Base-by-base conservation (phyloP, 2,113 vertebrate species). In the Ailuropoda melanoleuca region DNA sequence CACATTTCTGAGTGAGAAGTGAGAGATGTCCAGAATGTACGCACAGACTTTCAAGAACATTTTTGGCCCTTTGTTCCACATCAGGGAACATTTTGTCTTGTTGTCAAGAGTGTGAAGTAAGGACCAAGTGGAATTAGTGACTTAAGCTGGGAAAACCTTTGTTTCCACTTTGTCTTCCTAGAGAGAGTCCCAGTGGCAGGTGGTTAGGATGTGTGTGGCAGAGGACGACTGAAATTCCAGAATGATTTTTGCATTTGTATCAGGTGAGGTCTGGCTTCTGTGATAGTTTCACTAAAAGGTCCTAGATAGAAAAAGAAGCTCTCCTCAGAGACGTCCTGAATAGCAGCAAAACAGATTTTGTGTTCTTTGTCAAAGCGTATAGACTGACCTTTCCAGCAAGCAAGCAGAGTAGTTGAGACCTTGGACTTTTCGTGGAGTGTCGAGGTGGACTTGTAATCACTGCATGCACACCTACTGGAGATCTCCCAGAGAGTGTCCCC, bases 51-150 rank as follows among this genome's bases (percentile, higher is more conserved):
- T 13, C 1, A 2, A 3, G 55, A 74, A 4, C 26, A 4, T 2
- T 8, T 0, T 17, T 6, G 18, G 39, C 23, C 0, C 4, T 0
- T 7, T 0, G 18, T 39, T 62, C 37, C 21, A 0, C 78, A 39
- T 15, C 23, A 1, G 23, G 60, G 58, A 26, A 31, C 9, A 1
- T 29, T 17, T 26, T 70, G 6, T 81, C 43, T 37, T 2, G 4
- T 64, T 34, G 17, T 37, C 3, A 6, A 19, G 50, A 48, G 53
- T 78, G 43, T 19, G 19, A n/a, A 39, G 29, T 26, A 4, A 85
- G 46, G 19, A 48, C 62, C 24, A 3, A 39, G 7, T 24, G n/a
- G 60, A 23, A 13, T 64, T 31, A 18, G 1, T 2, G 6, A 17
- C 26, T 48, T 48, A 18, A 82, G 53, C 29, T 23, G 56, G 6